Evolutionary conservation across 2,113 vertebrate genomes (phyloP).

Genomic region (Petrocephalus microphthalmus): DNA sequence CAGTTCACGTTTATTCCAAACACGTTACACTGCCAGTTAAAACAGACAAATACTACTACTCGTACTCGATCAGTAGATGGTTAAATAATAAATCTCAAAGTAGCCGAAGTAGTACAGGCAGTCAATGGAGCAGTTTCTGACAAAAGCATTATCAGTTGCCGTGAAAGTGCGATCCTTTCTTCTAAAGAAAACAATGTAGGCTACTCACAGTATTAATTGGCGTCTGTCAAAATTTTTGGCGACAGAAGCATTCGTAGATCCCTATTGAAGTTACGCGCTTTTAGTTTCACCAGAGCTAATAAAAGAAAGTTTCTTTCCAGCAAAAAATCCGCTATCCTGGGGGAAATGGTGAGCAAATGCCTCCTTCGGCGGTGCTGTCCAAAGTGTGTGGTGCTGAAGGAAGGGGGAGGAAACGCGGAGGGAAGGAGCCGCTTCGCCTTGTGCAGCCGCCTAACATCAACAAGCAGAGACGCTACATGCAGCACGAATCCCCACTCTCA

Average conservation of each 20-base stretch:
- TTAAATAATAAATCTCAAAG: not conserved
- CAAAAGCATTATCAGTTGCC: not conserved
- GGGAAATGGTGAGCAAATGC: constrained; percentile 38
- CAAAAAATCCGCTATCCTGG: constrained; percentile 47
- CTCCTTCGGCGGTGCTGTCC: constrained; percentile 61
- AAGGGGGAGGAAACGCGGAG: constrained; percentile 48
- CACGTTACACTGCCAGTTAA: not conserved
- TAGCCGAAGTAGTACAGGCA: not conserved
- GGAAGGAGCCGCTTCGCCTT: constrained; percentile 48
- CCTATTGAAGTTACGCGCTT: constrained; percentile 48
- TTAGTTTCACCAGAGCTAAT: constrained; percentile 36
- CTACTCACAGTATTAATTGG: constrained; percentile 52
- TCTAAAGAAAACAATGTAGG: not conserved
- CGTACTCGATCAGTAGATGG: not conserved
- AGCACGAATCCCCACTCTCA: constrained; percentile 61
- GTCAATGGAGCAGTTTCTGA: not conserved
- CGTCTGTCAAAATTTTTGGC: constrained; percentile 27
- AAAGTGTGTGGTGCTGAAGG: constrained; percentile 63
- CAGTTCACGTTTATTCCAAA: not conserved
- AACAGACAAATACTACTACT: not conserved
- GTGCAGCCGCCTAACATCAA: constrained; percentile 56
- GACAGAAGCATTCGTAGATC: constrained; percentile 36
- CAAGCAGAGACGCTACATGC: constrained; percentile 60
- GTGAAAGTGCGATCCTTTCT: not conserved
- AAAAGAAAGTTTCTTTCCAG: constrained; percentile 47